phyloP scores from a whole-genome alignment of 92 coral and sea anemone species.

The Palythoa caribaeorum region DNA sequence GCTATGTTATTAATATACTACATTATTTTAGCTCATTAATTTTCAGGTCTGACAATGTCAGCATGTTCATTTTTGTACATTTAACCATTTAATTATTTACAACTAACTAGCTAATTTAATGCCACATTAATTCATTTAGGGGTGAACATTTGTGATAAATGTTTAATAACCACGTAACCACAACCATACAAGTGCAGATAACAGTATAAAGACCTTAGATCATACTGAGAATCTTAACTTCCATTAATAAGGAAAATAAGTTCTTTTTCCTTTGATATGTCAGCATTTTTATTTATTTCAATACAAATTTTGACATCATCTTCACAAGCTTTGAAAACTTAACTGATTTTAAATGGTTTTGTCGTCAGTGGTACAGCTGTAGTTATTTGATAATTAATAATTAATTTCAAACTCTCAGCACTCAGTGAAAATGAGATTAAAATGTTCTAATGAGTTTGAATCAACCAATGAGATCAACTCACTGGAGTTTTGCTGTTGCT shows the following conservation, averaged over 20 bases:
- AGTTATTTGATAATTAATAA: conserved; percentile 13
- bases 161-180: conserved; percentile 1
- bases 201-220: neutral
- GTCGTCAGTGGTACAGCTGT: conserved; percentile 25
- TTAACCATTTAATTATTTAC: conserved; percentile 25
- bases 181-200: neutral
- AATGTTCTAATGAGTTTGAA: conserved; percentile 22
- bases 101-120: conserved; percentile 13
- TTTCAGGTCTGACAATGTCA: neutral
- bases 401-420: conserved; percentile 31
- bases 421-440: conserved; percentile 25
- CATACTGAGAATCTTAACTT: neutral
- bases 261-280: neutral
- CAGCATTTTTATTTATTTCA: neutral
- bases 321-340: neutral
- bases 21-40: neutral
- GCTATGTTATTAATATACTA: neutral
- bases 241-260: neutral
- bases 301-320: neutral
- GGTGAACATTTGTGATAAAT: conserved; percentile 39
- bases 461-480: conserved; percentile 20
- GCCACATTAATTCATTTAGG: conserved; percentile 19
- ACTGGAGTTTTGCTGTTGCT: conserved; percentile 54
- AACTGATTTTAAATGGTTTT: neutral
- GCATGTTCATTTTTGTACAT: neutral